phyloP scores from a whole-genome alignment of 2,888 invertebrate species.

The Cinara cedri region DNA sequence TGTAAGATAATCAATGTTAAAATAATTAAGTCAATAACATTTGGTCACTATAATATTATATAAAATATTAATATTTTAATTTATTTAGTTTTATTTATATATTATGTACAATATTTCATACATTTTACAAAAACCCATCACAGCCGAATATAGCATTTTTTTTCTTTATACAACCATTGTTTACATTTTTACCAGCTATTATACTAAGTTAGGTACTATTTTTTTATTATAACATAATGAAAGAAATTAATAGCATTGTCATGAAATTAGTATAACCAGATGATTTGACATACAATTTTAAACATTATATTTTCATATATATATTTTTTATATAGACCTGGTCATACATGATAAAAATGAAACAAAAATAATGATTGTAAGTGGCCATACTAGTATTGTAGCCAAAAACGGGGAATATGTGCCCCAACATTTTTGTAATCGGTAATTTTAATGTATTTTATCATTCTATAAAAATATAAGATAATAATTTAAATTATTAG shows the following conservation, averaged over 20 bases:
- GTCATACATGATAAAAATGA: background rate
- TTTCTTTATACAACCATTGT: conserved; percentile 39
- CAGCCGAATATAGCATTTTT: conserved; percentile 36
- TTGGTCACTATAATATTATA: background rate
- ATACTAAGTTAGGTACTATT: background rate
- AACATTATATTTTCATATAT: no score
- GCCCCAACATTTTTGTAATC: no score
- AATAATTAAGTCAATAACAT: conserved; percentile 21
- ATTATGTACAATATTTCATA: conserved; percentile 19
- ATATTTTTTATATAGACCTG: background rate
- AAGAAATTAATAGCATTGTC: background rate
- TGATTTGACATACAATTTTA: background rate
- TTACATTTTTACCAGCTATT: background rate
- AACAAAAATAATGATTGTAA: background rate
- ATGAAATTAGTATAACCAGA: background rate
- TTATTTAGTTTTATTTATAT: background rate
- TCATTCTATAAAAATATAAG: no score
- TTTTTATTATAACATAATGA: background rate
- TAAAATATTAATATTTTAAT: background rate
- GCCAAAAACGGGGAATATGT: no score
- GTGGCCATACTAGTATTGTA: no score
- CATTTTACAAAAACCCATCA: conserved; percentile 37
- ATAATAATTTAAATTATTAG: no score
- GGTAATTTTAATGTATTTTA: no score
- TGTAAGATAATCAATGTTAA: conserved; percentile 6